Conservation (phyloP, 2,113 vertebrate species). For the Oceanites oceanicus region DNA sequence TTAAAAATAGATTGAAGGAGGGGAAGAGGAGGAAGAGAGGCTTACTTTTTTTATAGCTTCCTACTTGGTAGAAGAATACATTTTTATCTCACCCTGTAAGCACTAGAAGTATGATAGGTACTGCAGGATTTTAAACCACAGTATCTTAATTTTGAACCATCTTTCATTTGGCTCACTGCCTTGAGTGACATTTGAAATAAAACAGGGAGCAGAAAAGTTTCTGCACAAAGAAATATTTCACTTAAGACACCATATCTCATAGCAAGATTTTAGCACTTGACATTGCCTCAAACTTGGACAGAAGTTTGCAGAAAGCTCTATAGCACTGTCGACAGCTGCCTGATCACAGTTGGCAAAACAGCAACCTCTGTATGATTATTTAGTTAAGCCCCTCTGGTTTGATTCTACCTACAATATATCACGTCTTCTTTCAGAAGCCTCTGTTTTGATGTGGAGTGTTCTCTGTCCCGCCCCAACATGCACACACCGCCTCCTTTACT, state of each 20-base stretch:
- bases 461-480: not conserved
- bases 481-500: not conserved
- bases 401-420: not conserved
- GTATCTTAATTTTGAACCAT: not conserved
- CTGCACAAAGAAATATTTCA: not conserved
- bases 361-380: not conserved
- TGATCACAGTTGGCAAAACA: not conserved
- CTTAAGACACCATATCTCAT: not conserved
- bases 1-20: constrained; percentile 20
- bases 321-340: not conserved
- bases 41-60: not conserved
- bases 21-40: not conserved
- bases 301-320: not conserved
- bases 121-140: not conserved
- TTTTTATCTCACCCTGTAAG: not conserved
- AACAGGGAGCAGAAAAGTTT: not conserved
- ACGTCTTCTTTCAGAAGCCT: not conserved
- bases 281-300: not conserved
- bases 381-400: not conserved
- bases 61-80: not conserved
- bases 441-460: constrained; percentile 31
- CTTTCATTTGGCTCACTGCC: not conserved
- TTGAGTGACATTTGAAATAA: constrained; percentile 15
- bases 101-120: not conserved
- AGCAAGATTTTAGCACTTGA: not conserved